Base-by-base conservation (phyloP, 64 coral and sea anemone species). In the Actinia equina region DNA sequence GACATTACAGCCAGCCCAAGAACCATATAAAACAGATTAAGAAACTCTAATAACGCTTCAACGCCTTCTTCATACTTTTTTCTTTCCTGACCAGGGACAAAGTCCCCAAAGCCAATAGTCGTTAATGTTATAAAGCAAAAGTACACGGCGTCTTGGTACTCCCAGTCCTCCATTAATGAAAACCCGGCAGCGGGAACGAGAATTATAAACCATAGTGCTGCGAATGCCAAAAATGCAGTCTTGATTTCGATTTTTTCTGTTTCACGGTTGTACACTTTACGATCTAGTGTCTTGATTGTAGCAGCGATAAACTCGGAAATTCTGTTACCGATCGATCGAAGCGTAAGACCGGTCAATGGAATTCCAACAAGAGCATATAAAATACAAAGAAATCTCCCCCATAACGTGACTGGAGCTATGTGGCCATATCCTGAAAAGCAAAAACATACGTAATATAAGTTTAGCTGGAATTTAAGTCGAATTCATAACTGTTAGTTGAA, bases 1-100 rank as follows among this genome's bases (percentile, higher is more conserved):
- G 97, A 99, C 97, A 99, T 99, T 53, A 99, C 90, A 41, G 97
- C 97, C 13, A 99, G 82, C 55, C 97, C 97, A n/a, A 99, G 85
- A 16, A 99, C 97, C 93, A 99, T 93, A 26, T 99, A 99, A 8
- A 99, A 45, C 20, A 99, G 86, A 45, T 99, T 95, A 12, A 95
- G 83, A 55, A 99, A 93, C 77, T 99, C 97, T 44, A 99, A 26
- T 61, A 92, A 81, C 5, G 91, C 88, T 9, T 84, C 76, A 58
- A 89, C 22, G 0, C 86, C 87, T 1, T 84, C 13, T 17, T 80
- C 86, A 0, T 46, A 8, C 4, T 15, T 16, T 22, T 55, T 19
- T 11, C 67, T 22, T 4, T 22, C 77, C 41, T 86, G 82, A 1
- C 44, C 67, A 1, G 97, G 90, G 51, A 99, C 97, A 90, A 99